Evolutionary conservation across 1,140 invertebrate genomes (phyloP).

Genomic region (Neomicropteryx cornuta): DNA sequence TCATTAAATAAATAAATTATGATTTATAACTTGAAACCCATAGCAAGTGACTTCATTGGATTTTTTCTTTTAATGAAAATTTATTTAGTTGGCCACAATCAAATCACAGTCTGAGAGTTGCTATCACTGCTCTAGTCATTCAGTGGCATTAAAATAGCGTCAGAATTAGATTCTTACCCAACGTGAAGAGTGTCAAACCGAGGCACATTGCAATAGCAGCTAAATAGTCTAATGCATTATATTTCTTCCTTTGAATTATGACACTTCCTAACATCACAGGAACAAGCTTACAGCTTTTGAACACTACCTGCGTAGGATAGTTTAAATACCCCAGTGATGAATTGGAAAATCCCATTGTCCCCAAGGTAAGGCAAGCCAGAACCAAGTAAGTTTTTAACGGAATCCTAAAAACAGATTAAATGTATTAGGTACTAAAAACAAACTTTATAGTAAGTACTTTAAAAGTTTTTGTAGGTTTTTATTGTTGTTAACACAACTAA

Average conservation of each 20-base stretch:
- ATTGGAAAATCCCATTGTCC: slow-evolving; percentile 95
- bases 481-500: not conserved
- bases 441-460: slow-evolving; percentile 3
- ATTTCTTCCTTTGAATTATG: slow-evolving; percentile 83
- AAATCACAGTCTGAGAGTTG: too few relatives aligned
- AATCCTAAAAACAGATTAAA: slow-evolving; percentile 54
- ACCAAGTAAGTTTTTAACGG: slow-evolving; percentile 71
- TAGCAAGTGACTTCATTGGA: too few relatives aligned
- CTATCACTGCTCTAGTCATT: too few relatives aligned
- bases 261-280: slow-evolving; percentile 89
- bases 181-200: slow-evolving; percentile 84
- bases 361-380: slow-evolving; percentile 77
- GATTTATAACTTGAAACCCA: too few relatives aligned
- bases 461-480: too few relatives aligned
- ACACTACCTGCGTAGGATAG: slow-evolving; percentile 90
- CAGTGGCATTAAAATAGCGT: too few relatives aligned
- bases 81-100: too few relatives aligned
- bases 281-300: slow-evolving; percentile 94
- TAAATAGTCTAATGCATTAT: slow-evolving; percentile 70
- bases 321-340: slow-evolving; percentile 91
- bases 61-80: too few relatives aligned
- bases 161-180: slow-evolving; percentile 30
- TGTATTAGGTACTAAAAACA: slow-evolving; percentile 9
- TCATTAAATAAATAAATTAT: too few relatives aligned
- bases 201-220: slow-evolving; percentile 82